Evolutionary conservation across 2,797 vertebrate genomes (phyloP).

Genomic region (Thripadectes ignobilis): DNA sequence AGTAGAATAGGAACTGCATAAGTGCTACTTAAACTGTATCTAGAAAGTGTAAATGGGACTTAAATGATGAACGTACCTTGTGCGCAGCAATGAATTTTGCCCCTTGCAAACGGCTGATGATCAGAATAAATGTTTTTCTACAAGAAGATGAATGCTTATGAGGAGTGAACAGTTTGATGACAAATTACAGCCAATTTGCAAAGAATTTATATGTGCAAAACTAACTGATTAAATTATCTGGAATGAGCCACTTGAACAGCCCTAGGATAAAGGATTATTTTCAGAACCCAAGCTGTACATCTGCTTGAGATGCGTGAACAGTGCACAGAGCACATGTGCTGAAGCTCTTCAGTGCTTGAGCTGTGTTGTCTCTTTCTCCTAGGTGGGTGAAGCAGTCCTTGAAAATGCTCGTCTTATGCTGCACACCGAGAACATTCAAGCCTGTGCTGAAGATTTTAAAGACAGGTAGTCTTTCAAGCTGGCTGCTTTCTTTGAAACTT

Average conservation of each 20-base stretch:
- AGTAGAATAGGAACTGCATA: slow-evolving; percentile 32
- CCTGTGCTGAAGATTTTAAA: slow-evolving; percentile 90
- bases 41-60: background rate
- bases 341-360: background rate
- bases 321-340: background rate
- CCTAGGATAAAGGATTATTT: background rate
- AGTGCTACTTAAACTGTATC: background rate
- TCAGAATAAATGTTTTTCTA: background rate
- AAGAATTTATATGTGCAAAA: background rate
- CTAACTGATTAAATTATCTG: background rate
- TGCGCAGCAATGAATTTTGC: background rate
- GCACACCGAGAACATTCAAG: slow-evolving; percentile 91
- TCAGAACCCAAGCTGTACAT: background rate
- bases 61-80: background rate
- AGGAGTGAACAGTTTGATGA: background rate
- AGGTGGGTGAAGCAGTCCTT: slow-evolving; percentile 91
- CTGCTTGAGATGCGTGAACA: background rate
- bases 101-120: background rate
- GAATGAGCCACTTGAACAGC: background rate
- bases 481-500: background rate
- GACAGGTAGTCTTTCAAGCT: slow-evolving; percentile 81
- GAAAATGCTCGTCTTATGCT: slow-evolving; percentile 91
- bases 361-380: slow-evolving; percentile 24
- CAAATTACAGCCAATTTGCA: background rate
- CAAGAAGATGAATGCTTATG: background rate